phyloP scores from a whole-genome alignment of 1,140 invertebrate species.

The Metopolophium dirhodum region DNA sequence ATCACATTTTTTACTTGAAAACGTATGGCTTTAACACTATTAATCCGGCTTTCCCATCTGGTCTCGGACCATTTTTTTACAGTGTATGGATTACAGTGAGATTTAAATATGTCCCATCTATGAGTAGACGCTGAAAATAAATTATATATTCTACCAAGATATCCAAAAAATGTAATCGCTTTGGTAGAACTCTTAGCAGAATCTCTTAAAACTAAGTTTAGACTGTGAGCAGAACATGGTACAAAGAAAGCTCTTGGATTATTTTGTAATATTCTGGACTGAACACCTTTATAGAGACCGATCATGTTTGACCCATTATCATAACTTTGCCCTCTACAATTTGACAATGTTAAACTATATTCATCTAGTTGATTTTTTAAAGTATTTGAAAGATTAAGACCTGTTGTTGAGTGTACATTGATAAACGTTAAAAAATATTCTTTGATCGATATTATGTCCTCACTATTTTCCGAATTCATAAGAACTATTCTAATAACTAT shows the following conservation, averaged over 20 bases:
- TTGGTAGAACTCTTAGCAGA: slow-evolving; percentile 58
- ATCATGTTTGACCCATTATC: slow-evolving; percentile 32
- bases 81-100: background rate
- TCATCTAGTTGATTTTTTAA: background rate
- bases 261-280: slow-evolving; percentile 9
- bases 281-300: slow-evolving; percentile 20
- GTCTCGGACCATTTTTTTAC: background rate
- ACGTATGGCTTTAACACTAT: background rate
- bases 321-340: background rate
- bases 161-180: slow-evolving; percentile 59
- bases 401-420: background rate
- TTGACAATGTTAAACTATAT: slow-evolving; percentile 31
- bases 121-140: background rate
- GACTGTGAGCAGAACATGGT: slow-evolving; percentile 42
- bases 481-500: background rate
- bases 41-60: background rate
- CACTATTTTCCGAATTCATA: background rate
- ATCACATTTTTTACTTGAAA: background rate
- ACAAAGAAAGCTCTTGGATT: background rate
- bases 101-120: background rate
- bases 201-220: slow-evolving; percentile 43
- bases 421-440: background rate
- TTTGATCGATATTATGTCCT: background rate
- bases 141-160: background rate
- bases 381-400: background rate